Evolutionary conservation across 2,113 vertebrate species (phyloP), one percentile per base, ranked within the genome.

Genomic region (Sebastes schlegelii): DNA sequence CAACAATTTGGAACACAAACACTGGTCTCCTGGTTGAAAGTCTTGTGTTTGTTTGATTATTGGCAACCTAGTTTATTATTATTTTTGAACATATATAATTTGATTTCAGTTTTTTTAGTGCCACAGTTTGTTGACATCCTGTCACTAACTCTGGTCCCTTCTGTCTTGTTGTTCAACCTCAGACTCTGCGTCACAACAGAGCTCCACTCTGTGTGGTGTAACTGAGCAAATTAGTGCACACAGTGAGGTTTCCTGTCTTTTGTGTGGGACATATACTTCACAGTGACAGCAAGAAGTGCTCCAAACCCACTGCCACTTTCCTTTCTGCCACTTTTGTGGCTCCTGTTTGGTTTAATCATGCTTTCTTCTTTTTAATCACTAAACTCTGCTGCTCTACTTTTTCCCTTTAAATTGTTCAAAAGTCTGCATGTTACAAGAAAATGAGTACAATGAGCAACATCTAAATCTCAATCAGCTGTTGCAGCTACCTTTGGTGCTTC

Each of bases 171-270:
- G 60, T 46, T 57, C 4, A 23, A 13, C 46, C 42, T 49, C 72
- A 77, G 73, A 46, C 77, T 40, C 5, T 58, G 43, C 11, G 70
- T 80, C 71, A 72, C 77, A 57, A 65, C 66, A 40, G n/a, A 75
- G 75, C 46, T 21, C 26, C 26, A 26, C 26, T 26, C 61, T 40
- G 52, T 73, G 66, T 80, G 45, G 26, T 73, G 81, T 23, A 8
- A 60, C 63, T 55, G 19, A 72, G 49, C 55, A 82, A 72, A 87
- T 84, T 73, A 74, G 51, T 72, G 45, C 63, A 64, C 48, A 75
- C 16, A 26, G 16, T 66, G 48, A 66, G 55, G 66, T 43, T 82
- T 82, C 60, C 71, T 71, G 52, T 85, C 51, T 86, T 71, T 77
- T 75, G 61, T 66, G 52, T 77, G 74, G 77, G 42, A 61, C 68